A percentile compares a stretch with the other conserved stretches of the same genome.
These are phyloP conservation scores for Nephrotoma appendiculata DNA, from an alignment of 2,888 invertebrate species.

Conservation along the genomic window DNA sequence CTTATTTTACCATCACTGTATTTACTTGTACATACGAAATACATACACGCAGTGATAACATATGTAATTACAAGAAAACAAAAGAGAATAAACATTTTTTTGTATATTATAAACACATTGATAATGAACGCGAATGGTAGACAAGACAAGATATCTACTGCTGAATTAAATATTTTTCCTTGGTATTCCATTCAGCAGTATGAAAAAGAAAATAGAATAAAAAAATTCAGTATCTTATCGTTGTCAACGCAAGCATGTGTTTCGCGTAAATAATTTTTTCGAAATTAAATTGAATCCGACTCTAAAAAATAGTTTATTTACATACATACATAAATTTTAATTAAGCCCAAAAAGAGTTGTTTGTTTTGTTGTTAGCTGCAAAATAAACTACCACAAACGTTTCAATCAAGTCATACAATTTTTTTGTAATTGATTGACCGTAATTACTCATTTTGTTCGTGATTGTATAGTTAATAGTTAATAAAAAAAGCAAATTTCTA, in stretches of 20 bases:
- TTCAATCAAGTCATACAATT: not conserved
- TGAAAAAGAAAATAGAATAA: not conserved
- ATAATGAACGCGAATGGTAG: not conserved
- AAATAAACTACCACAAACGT: not conserved
- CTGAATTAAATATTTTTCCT: not conserved
- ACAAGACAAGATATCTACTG: not conserved
- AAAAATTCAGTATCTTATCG: not conserved
- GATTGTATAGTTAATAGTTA: not conserved
- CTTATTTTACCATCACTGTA: too few species aligned
- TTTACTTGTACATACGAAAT: not conserved
- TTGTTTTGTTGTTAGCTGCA: not conserved
- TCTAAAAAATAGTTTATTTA: not conserved
- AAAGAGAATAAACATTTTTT: not conserved
- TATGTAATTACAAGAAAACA: not conserved
- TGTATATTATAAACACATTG: not conserved
- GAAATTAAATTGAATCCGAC: not conserved
- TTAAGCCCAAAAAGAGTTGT: not conserved
- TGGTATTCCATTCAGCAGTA: not conserved
- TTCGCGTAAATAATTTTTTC: not conserved
- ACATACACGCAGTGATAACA: not conserved
- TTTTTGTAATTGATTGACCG: not conserved
- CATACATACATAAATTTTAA: not conserved
- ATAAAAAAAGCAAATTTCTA: not conserved
- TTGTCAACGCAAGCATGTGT: not conserved
- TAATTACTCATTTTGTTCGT: not conserved